A percentile compares a stretch with the other conserved stretches of the same genome.
phyloP scores from a whole-genome alignment of 2,888 invertebrate genomes.

The Horisme vitalbata region DNA sequence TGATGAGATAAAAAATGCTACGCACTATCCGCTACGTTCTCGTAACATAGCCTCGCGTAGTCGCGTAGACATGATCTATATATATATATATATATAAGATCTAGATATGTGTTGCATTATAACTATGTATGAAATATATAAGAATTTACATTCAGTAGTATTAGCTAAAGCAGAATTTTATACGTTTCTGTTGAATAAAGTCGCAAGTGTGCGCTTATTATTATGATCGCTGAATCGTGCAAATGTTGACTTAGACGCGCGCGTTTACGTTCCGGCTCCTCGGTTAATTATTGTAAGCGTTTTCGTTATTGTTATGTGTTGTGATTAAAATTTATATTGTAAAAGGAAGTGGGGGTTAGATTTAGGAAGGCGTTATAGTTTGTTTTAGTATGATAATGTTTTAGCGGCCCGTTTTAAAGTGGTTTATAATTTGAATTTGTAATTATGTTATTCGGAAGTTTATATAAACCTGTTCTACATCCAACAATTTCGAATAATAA shows the following conservation, averaged over 20 bases:
- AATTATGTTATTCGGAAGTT: not conserved
- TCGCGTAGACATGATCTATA: no score
- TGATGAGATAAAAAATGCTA: no score
- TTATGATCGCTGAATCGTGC: constrained; percentile 34
- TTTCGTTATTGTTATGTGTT: constrained; percentile 49
- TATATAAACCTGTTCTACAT: not conserved
- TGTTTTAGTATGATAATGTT: constrained; percentile 27
- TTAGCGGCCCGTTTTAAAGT: constrained; percentile 16
- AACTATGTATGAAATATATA: no score
- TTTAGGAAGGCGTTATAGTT: constrained; percentile 22
- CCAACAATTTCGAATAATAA: no score
- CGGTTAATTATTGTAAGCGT: constrained; percentile 58
- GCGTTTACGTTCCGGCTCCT: constrained; percentile 40
- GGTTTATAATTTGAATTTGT: constrained; percentile 20
- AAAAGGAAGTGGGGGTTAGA: constrained; percentile 22
- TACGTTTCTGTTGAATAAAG: not conserved
- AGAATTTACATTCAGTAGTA: no score
- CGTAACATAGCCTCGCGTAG: no score
- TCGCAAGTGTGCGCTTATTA: constrained; percentile 12
- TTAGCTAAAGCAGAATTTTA: no score
- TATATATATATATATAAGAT: no score
- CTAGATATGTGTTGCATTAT: no score
- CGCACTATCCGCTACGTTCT: no score
- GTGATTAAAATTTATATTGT: constrained; percentile 40
- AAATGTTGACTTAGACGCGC: constrained; percentile 46